These are phyloP conservation scores for Notolepis coatsorum DNA, from an alignment of 2,797 vertebrate species.

Conservation along the genomic window DNA sequence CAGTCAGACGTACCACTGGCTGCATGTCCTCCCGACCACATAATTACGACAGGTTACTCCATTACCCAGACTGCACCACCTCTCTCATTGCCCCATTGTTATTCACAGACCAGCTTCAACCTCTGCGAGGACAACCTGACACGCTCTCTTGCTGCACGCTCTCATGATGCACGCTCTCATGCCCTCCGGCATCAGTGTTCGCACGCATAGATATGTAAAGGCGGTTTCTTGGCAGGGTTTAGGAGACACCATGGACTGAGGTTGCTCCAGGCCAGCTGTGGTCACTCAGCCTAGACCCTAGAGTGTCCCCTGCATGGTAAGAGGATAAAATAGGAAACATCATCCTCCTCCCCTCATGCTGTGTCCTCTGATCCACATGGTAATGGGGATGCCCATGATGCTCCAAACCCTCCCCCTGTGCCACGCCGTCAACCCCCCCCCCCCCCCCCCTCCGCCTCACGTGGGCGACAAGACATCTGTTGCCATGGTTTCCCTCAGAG, in stretches of 20 bases:
- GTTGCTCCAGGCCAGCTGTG: slow-evolving; percentile 23
- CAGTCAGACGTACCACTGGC: neutral
- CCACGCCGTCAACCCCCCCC: slow-evolving; percentile 23
- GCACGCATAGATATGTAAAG: slow-evolving; percentile 17
- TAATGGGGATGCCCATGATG: slow-evolving; percentile 40
- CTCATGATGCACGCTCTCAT: neutral
- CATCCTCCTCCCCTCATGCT: slow-evolving; percentile 15
- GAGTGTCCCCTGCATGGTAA: slow-evolving; percentile 9
- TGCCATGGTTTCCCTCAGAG: slow-evolving; percentile 79
- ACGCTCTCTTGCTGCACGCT: too few relatives aligned
- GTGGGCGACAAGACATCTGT: slow-evolving; percentile 73
- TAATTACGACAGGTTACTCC: neutral
- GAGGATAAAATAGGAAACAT: slow-evolving; percentile 26
- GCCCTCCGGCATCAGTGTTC: neutral
- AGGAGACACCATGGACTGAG: slow-evolving; percentile 21
- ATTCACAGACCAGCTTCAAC: neutral
- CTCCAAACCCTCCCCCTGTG: slow-evolving; percentile 45
- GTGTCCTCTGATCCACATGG: slow-evolving; percentile 48
- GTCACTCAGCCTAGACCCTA: slow-evolving; percentile 2
- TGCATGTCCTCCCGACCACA: neutral
- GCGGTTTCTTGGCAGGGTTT: slow-evolving; percentile 1
- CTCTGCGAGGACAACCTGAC: neutral
- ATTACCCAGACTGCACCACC: neutral
- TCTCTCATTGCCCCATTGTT: neutral
- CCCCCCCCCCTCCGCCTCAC: slow-evolving; percentile 40